Base-by-base conservation (phyloP, 1,140 invertebrate genomes). In the Nasonia giraulti region DNA sequence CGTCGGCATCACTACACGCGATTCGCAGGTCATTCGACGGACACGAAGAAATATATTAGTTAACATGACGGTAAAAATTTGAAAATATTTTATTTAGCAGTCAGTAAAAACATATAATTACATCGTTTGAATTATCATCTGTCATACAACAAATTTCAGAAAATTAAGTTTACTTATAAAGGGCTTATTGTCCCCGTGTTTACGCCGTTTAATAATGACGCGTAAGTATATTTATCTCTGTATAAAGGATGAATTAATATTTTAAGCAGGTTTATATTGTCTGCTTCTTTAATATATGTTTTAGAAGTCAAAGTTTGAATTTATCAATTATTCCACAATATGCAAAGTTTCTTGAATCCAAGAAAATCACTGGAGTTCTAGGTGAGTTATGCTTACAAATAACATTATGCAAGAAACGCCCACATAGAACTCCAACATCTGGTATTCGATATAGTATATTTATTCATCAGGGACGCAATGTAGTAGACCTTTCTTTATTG, bases 151-250 rank as follows among this genome's bases (percentile, higher is more conserved):
- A 8, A 8, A 74, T 86, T 85, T 33, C 55, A 88, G 88, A 82
- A 76, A 50, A 80, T 88, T 50, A 27, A 82, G 33, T 91, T 89
- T 44, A 86, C 82, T 17, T 93, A 90, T 75, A 89, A 92, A 89
- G 96, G 96, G 14, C 88, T 96, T 12, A 94, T 96, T 88, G 94
- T 94, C 7, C 95, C 96, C 0, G 95, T 96, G 1, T 95, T 96
- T 74, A 96, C 95, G 0, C 95, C 95, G 0, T 94, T 96, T 47
- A 94, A 94, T 68, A 90, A 94, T 81, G 94, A 96, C 87, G 91
- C 91, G 91, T 95, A 89, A 87, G 83, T 76, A 81, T 74, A 27
- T 75, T 87, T 73, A 47, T 12, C 73, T 78, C n/a, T 68, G 11
- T 3, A 68, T 17, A 20, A 77, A 76, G 20, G 23, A 77, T 7